Conservation (phyloP, 1,140 invertebrate species). For the Araneus ventricosus region DNA sequence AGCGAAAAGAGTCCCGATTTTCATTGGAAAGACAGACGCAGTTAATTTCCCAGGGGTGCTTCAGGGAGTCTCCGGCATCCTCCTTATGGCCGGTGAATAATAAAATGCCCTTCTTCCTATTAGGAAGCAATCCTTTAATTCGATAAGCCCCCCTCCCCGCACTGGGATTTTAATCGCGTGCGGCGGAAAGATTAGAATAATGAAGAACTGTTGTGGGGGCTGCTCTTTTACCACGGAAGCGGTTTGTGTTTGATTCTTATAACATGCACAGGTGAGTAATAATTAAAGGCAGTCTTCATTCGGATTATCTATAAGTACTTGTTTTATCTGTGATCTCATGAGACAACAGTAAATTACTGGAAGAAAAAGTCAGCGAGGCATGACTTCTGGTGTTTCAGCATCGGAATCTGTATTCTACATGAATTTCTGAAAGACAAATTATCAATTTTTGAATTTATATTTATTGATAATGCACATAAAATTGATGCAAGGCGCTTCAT, state of each 20-base stretch:
- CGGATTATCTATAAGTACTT: background rate
- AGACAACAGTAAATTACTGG: no score
- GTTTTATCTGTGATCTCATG: no score
- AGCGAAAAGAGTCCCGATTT: conserved; percentile 37
- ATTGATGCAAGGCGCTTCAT: no score
- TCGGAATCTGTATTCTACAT: no score
- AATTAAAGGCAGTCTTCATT: background rate
- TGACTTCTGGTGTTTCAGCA: no score
- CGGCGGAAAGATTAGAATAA: conserved; percentile 58
- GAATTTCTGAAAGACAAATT: no score
- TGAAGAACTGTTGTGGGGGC: background rate
- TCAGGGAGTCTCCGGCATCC: background rate
- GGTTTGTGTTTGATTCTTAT: background rate
- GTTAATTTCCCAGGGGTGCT: conserved; percentile 44
- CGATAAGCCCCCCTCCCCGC: conserved; percentile 46
- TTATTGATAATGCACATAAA: no score
- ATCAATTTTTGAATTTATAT: no score
- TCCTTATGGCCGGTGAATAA: conserved; percentile 65
- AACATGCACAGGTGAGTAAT: conserved; percentile 1
- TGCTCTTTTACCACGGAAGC: background rate
- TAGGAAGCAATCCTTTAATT: conserved; percentile 67
- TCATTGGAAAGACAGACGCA: conserved; percentile 54
- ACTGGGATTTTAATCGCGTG: conserved; percentile 58
- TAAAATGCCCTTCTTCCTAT: conserved; percentile 53
- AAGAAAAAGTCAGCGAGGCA: no score